A percentile compares a stretch with the other conserved stretches of the same genome.
These are phyloP conservation scores for Dryas iulia DNA, from an alignment of 1,140 invertebrate species.

Conservation along the genomic window DNA sequence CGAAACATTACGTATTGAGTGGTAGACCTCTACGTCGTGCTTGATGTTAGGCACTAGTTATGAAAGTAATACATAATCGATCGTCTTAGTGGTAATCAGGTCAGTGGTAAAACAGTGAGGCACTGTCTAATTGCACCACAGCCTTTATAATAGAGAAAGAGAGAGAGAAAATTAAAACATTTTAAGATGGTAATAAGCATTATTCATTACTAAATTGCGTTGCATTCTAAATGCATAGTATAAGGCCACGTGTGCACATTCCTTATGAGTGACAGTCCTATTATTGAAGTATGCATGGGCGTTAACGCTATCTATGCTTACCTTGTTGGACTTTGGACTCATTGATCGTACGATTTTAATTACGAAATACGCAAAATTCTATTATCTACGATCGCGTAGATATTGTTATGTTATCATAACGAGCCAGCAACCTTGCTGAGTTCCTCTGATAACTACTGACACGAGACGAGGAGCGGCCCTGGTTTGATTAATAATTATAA, in stretches of 20 bases:
- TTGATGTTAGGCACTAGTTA: no score
- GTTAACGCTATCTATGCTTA: background rate
- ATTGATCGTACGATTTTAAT: constrained; percentile 22
- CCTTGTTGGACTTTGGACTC: background rate
- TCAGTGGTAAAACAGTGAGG: no score
- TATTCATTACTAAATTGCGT: background rate
- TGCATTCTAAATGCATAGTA: background rate
- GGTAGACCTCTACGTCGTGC: no score
- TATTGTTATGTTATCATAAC: constrained; percentile 11
- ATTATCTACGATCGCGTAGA: constrained; percentile 5
- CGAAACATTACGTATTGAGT: no score
- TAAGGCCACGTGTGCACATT: background rate
- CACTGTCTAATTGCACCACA: no score
- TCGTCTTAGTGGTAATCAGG: no score
- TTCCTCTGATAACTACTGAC: background rate
- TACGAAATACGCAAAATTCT: constrained; percentile 10
- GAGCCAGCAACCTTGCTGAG: background rate
- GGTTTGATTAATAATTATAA: background rate
- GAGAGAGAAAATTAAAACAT: background rate
- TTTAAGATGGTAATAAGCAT: background rate
- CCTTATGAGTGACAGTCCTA: background rate
- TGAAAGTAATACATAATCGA: no score
- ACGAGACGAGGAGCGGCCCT: background rate
- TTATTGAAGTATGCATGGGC: background rate
- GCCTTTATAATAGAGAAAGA: no score